phyloP scores from a whole-genome alignment of 2,797 vertebrate species.

The Pteropus rufus region DNA sequence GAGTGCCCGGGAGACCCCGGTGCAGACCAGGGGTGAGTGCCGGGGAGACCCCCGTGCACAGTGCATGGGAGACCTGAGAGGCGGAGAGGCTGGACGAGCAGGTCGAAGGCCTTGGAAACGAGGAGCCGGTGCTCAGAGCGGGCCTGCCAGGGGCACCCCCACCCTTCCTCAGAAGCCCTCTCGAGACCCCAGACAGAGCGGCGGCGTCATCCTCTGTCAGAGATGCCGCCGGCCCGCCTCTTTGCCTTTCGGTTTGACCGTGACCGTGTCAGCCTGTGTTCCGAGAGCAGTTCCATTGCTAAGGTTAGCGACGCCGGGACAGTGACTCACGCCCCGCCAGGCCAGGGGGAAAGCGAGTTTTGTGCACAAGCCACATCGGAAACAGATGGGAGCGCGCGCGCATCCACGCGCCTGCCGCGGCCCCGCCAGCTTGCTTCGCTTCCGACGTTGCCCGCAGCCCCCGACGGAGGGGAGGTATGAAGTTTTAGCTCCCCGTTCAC shows the following conservation, averaged over 20 bases:
- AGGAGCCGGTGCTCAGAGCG: background rate
- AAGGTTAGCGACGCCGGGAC: background rate
- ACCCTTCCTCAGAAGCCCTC: background rate
- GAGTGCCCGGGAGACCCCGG: no score
- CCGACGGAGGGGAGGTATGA: constrained; percentile 77
- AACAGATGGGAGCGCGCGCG: background rate
- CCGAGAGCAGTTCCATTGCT: background rate
- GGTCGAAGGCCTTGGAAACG: background rate
- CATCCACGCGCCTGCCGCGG: background rate
- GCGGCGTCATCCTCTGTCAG: background rate
- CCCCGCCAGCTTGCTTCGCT: constrained; percentile 76
- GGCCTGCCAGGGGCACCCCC: background rate
- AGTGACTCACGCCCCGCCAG: background rate
- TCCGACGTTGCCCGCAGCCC: constrained; percentile 71
- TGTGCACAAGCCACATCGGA: background rate
- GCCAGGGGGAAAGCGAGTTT: constrained; percentile 22
- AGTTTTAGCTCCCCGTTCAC: constrained; percentile 78
- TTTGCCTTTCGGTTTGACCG: background rate
- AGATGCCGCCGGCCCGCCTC: background rate
- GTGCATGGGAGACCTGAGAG: background rate
- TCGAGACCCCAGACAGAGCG: background rate
- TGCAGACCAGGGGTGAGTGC: no score
- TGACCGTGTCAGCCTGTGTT: background rate
- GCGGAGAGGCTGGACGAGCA: background rate
- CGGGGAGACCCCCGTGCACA: background rate